A percentile compares a stretch with the other conserved stretches of the same genome.
Conservation (phyloP, 2,113 vertebrate species). For the Erythrocercus mccallii region DNA sequence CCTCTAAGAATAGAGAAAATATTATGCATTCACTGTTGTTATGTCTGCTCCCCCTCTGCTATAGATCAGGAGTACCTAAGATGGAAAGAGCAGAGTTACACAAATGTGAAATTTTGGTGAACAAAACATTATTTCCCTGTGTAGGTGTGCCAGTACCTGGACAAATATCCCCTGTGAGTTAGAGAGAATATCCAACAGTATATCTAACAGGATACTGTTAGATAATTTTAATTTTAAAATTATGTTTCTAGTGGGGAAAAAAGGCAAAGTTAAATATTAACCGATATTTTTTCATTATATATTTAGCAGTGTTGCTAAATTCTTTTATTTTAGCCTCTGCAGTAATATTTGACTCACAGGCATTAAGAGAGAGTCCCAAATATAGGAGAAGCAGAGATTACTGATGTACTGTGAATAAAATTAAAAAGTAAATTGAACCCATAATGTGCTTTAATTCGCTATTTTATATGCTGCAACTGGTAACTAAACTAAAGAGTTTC, state of each 20-base stretch:
- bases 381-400: not conserved
- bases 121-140: not conserved
- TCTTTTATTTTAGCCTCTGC: not conserved
- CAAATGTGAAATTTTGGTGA: not conserved
- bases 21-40: not conserved
- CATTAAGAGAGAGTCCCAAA: not conserved
- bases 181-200: not conserved
- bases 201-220: not conserved
- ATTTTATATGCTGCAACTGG: not conserved
- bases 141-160: not conserved
- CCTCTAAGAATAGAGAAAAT: not conserved
- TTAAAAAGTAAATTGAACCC: not conserved
- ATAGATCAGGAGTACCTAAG: not conserved
- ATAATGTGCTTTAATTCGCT: not conserved
- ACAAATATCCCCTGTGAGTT: not conserved
- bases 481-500: not conserved
- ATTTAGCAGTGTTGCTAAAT: not conserved
- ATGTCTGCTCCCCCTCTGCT: not conserved
- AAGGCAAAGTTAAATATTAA: not conserved
- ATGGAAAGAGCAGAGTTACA: not conserved
- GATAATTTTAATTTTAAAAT: not conserved
- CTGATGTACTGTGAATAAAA: not conserved
- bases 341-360: not conserved
- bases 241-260: not conserved
- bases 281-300: not conserved